A percentile compares a stretch with the other conserved stretches of the same genome.
Conservation (phyloP, 2,888 invertebrate species). For the Hirtodrosophila cameraria region DNA sequence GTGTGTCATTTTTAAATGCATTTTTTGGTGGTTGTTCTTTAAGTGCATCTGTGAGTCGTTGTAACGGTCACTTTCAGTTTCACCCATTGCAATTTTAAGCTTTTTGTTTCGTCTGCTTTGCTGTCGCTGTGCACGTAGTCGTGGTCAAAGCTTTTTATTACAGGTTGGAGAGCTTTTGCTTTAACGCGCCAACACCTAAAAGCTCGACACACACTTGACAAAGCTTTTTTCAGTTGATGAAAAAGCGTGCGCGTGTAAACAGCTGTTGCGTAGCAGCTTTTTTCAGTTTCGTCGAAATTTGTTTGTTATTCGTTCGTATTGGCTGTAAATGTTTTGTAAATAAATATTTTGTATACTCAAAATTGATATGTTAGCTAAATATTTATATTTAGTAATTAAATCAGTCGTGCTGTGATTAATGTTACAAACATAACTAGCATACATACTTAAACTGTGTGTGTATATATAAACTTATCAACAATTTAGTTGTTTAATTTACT, state of each 20-base stretch:
- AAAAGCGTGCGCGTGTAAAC: slow-evolving; percentile 27
- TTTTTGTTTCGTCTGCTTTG: slow-evolving; percentile 8
- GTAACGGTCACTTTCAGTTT: slow-evolving; percentile 30
- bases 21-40: slow-evolving; percentile 44
- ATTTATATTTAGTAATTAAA: background rate
- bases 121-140: slow-evolving; percentile 43
- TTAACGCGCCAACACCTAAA: slow-evolving; percentile 24
- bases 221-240: slow-evolving; percentile 54
- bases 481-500: slow-evolving; percentile 9
- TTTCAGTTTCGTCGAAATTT: slow-evolving; percentile 3
- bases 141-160: slow-evolving; percentile 37
- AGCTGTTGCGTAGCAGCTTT: slow-evolving; percentile 47
- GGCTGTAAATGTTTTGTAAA: slow-evolving; percentile 32
- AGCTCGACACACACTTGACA: slow-evolving; percentile 21
- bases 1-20: slow-evolving; percentile 18
- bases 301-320: slow-evolving; percentile 15
- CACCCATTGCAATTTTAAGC: slow-evolving; percentile 8
- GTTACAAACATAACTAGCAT: background rate
- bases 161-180: slow-evolving; percentile 38
- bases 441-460: background rate
- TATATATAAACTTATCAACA: slow-evolving; percentile 11
- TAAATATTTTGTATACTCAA: background rate
- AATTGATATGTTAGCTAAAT: background rate
- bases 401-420: background rate
- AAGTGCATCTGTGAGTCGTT: slow-evolving; percentile 23